Base-by-base conservation (phyloP, 23 tunicate genomes). In the Phallusia fumigata region DNA sequence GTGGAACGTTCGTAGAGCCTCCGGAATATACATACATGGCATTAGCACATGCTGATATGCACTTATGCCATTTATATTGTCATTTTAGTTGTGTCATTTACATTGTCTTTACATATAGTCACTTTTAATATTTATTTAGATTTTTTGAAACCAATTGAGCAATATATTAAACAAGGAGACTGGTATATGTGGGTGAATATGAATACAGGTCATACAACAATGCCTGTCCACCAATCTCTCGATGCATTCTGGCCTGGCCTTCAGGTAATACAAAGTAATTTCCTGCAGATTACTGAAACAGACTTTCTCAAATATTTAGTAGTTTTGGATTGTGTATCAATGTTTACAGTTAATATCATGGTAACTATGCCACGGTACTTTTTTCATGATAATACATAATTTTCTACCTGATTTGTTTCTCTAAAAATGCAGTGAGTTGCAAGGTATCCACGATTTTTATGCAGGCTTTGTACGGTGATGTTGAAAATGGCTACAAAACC, bases 141-240 rank as follows among this genome's bases (percentile, higher is more conserved):
- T 31, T 82, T 84, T 53, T 52, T 79, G 31, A 33, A 30, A 18
- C 82, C 99, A 19, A 96, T 96, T 18, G 85, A 91, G 50, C 82
- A 91, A 65, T 79, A 88, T 75, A 18, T 91, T 47, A 96, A 96
- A 33, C 86, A 96, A 28, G 86, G 89, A 3, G 96, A 96, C 72
- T 96, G 97, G 97, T 96, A 96, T 75, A 83, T 96, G 79, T 96
- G 99, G 99, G 99, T 76, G 0, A 85, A 91, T 36, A 96, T 96
- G 96, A 85, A 91, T 18, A 78, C 86, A 15, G 99, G 99, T 2
- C 73, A 90, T 21, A 79, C 85, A 19, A 96, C 99, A 0, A 52
- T 81, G 73, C 88, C 97, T 6, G 72, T 91, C 22, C 91, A 89
- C 64, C 99, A 96, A 76, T 91, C 97, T 10, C 74, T 96, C 36